Base-by-base conservation (phyloP, 2,113 vertebrate genomes). In the Anarrhichthys ocellatus region DNA sequence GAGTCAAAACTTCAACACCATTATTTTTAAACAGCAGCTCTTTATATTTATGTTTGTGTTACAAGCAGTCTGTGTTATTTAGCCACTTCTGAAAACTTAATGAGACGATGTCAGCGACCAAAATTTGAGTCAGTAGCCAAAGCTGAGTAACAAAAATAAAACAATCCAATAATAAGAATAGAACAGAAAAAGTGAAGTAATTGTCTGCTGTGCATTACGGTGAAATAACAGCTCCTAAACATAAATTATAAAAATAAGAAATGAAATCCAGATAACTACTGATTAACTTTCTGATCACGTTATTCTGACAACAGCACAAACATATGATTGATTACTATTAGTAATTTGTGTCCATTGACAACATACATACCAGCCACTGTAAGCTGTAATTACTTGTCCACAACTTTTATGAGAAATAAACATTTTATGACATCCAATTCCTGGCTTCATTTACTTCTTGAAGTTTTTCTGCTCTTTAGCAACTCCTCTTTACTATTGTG, bases 1-100 rank as follows among this genome's bases (percentile, higher is more conserved):
- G 52, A 86, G 63, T 66, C 64, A n/a, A 62, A 59, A 54, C 32
- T 5, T 79, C 56, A 65, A 72, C n/a, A 72, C 20, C 77, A 22
- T 44, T 24, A 32, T 32, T 38, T 62, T 61, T 56, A 80, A 85
- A 76, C 36, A 64, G 80, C 13, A 27, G 74, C 73, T 88, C 63
- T 75, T 74, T 79, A 32, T 63, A n/a, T 70, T 69, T 44, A 36
- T 80, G 59, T 42, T 46, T 4, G 73, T 44, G 71, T 74, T 70
- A 50, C 38, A 34, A 68, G 71, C 24, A 69, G 54, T 38, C 46
- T 10, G 52, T 81, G 90, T 80, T 63, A 86, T 80, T 56, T 24
- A 73, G 67, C 84, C 76, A 80, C 80, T 68, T 84, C 66, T 76
- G 24, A 83, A 75, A 46, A 13, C 15, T 73, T 83, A 52, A 58